These are phyloP conservation scores for Alosa sapidissima DNA, from an alignment of 2,797 vertebrate species.

Conservation along the genomic window DNA sequence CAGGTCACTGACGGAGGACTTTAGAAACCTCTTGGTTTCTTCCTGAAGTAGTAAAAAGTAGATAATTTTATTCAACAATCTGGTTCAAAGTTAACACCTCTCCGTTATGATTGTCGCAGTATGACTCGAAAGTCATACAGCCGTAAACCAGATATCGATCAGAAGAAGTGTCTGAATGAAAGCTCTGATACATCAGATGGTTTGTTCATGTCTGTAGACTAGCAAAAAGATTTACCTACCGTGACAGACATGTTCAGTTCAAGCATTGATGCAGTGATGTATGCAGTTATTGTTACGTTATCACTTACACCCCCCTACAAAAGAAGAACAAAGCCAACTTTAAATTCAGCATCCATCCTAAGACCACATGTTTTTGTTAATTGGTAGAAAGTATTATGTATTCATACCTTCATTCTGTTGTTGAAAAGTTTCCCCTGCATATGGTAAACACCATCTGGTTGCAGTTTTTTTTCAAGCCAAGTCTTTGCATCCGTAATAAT, in stretches of 20 bases:
- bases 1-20: conserved; percentile 49
- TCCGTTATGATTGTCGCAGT: background rate
- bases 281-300: conserved; percentile 72
- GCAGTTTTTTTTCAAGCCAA: conserved; percentile 72
- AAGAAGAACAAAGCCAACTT: background rate
- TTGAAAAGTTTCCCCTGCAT: conserved; percentile 76
- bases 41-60: conserved; percentile 51
- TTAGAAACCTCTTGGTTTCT: conserved; percentile 69
- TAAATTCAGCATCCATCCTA: background rate
- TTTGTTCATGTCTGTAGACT: fast-evolving
- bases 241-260: conserved; percentile 55
- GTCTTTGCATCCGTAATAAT: conserved; percentile 63
- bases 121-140: too few relatives aligned
- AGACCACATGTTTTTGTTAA: background rate
- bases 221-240: conserved; percentile 53
- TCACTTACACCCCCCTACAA: conserved; percentile 73
- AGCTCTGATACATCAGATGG: background rate
- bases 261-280: conserved; percentile 69
- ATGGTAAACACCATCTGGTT: conserved; percentile 73
- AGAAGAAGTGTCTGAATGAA: background rate
- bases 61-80: conserved; percentile 34
- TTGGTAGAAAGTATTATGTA: background rate
- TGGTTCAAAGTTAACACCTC: background rate
- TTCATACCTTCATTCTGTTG: conserved; percentile 77
- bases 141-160: background rate